Evolutionary conservation across 2,797 vertebrate species (phyloP).

Genomic region (Lates japonicus): DNA sequence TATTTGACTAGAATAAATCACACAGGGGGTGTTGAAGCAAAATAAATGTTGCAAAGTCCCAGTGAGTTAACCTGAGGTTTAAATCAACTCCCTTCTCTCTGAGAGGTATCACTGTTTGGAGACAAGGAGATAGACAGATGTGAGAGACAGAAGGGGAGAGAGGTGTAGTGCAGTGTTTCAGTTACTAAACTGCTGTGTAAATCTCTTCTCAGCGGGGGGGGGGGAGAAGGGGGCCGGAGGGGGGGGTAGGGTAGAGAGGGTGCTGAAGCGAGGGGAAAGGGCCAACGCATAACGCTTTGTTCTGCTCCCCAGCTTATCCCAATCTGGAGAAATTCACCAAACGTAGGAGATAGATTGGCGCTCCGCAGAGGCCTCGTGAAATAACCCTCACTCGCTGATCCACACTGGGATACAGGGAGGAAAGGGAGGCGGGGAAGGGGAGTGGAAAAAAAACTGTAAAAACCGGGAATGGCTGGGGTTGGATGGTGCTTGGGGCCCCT

Average conservation of each 20-base stretch:
- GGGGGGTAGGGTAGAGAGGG: conserved; percentile 61
- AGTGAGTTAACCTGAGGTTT: conserved; percentile 71
- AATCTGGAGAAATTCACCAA: conserved; percentile 93
- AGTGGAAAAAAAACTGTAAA: not conserved
- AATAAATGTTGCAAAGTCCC: conserved; percentile 62
- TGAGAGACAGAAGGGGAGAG: conserved; percentile 45
- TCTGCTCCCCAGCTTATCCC: conserved; percentile 88
- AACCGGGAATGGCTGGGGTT: conserved; percentile 21
- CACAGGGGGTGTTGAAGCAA: conserved; percentile 36
- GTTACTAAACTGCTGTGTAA: conserved; percentile 91
- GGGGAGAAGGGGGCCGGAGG: conserved; percentile 74
- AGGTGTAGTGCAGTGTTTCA: conserved; percentile 80
- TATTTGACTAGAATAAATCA: conserved; percentile 59
- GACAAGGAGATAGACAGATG: conserved; percentile 61
- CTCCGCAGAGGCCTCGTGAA: conserved; percentile 90
- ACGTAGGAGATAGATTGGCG: conserved; percentile 92
- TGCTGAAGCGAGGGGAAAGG: conserved; percentile 37
- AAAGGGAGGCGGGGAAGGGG: conserved; percentile 3
- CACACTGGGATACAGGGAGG: conserved; percentile 84
- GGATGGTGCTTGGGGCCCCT: conserved; percentile 87
- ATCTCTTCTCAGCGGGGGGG: conserved; percentile 90
- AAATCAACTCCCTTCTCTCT: conserved; percentile 70
- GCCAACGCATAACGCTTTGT: conserved; percentile 87
- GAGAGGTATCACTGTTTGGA: conserved; percentile 66
- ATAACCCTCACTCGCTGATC: conserved; percentile 91